Conservation (phyloP, 2,888 invertebrate species). For the Caradrina clavipalpis region DNA sequence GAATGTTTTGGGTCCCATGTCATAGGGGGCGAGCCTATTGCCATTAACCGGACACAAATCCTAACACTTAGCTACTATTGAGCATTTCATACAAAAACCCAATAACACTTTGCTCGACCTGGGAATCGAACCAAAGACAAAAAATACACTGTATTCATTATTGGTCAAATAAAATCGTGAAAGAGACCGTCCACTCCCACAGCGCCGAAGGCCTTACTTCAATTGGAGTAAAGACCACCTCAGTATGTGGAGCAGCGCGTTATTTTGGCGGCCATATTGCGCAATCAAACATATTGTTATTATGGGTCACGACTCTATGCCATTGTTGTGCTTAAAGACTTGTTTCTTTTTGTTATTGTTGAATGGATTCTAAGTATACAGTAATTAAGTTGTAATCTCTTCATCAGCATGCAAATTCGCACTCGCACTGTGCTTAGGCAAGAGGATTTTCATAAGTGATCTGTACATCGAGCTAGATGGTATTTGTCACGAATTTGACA, state of each 20-base stretch:
- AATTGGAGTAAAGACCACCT: conserved; percentile 13
- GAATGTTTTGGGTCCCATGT: too few relatives aligned
- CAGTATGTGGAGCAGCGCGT: conserved; percentile 45
- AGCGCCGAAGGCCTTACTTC: conserved; percentile 15
- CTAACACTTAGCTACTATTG: too few relatives aligned
- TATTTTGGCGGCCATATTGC: conserved; percentile 56
- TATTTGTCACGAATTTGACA: background rate
- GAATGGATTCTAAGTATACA: conserved; percentile 25
- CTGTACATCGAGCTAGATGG: background rate
- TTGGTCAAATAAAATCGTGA: background rate
- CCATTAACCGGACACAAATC: too few relatives aligned
- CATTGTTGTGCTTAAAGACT: conserved; percentile 41
- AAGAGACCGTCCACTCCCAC: conserved; percentile 10
- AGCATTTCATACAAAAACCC: too few relatives aligned
- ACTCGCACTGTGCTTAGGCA: background rate
- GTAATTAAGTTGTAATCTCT: conserved; percentile 12
- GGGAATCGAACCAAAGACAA: too few relatives aligned
- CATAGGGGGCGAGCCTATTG: too few relatives aligned
- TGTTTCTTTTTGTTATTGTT: conserved; percentile 42
- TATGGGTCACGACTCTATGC: conserved; percentile 52
- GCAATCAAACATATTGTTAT: conserved; percentile 52
- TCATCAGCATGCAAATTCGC: conserved; percentile 8
- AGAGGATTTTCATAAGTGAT: background rate
- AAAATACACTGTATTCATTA: too few relatives aligned
- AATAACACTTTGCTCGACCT: too few relatives aligned